These are phyloP conservation scores for Felis chaus DNA, from an alignment of 2,113 vertebrate genomes.

Conservation along the genomic window DNA sequence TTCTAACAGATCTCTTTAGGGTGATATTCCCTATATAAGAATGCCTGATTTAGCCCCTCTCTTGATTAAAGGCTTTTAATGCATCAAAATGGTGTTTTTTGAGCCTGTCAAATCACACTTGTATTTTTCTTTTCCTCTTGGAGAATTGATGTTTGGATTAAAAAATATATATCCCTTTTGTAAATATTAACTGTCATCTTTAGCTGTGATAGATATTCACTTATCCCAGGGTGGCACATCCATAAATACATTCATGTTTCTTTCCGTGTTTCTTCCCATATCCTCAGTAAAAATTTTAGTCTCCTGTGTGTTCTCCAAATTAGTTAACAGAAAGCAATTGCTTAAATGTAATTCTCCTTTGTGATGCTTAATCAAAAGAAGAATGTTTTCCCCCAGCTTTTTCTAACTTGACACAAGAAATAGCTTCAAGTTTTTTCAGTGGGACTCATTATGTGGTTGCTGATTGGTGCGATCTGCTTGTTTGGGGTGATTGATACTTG, in stretches of 20 bases:
- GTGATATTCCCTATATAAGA: not conserved
- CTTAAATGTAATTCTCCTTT: constrained; percentile 65
- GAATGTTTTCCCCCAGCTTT: constrained; percentile 20
- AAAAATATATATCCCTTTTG: not conserved
- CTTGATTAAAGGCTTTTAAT: not conserved
- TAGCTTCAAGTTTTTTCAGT: constrained; percentile 54
- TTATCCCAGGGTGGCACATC: not conserved
- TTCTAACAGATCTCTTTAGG: not conserved
- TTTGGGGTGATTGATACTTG: constrained; percentile 35
- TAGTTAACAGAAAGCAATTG: constrained; percentile 61
- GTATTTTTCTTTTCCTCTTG: not conserved
- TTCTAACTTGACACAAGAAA: constrained; percentile 46
- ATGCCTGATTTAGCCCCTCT: not conserved
- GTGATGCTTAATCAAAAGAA: constrained; percentile 64
- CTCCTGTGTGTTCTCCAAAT: constrained; percentile 49
- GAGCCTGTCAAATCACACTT: not conserved
- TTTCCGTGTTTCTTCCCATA: not conserved
- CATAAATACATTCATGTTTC: constrained; percentile 29
- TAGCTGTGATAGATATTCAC: not conserved
- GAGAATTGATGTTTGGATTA: not conserved
- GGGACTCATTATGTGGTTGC: constrained; percentile 7
- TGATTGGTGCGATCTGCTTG: constrained; percentile 37
- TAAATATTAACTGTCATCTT: constrained; percentile 45
- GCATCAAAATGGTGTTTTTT: not conserved
- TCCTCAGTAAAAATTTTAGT: constrained; percentile 18